Evolutionary conservation across 1,140 invertebrate species (phyloP), one percentile per base, ranked within the genome.

Genomic region (Drosophila kepulauana): DNA sequence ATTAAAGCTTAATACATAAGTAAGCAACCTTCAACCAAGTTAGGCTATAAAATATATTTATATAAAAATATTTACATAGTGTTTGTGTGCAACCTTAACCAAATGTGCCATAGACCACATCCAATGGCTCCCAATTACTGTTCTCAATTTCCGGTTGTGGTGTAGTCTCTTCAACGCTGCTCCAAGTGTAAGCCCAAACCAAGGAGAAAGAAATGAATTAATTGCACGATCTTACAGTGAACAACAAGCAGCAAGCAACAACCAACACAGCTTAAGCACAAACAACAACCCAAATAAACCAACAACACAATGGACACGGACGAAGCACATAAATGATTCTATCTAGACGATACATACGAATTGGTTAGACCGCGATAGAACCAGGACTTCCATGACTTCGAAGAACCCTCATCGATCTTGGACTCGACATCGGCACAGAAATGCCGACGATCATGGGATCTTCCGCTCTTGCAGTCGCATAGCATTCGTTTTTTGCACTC

Each of bases 401-500:
- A 94, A 1, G 95, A 94, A 7, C 94, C 94, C 57, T 94, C 92
- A 88, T 97, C 96, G 69, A 97, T 96, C 61, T 96, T 95, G 10
- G 96, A 95, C 84, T 97, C 96, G 2, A 97, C 94, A 75, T 95
- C 95, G 48, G 96, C 94, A 89, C 97, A 98, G n/a, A 97, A 94
- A 41, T 95, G 95, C 90, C 96, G 96, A 1, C 97, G 94, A 91
- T 98, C 97, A 81, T 98, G 97, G 20, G 97, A 97, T 46, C 96
- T 94, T 1, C 97, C 97, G 1, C 97, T 97, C 30, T 96, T 94
- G 48, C 97, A 93, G 92, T 98, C 97, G 91, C 97, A 98, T 1
- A 98, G 92, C 75, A 98, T 94, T 5, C 97, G 94, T 92, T 97
- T 97, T 56, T 96, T 96, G 88, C 97, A 98, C 75, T 96, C 96